These are phyloP conservation scores for Dolichopus griseipennis DNA, from an alignment of 2,888 invertebrate genomes.

Conservation along the genomic window DNA sequence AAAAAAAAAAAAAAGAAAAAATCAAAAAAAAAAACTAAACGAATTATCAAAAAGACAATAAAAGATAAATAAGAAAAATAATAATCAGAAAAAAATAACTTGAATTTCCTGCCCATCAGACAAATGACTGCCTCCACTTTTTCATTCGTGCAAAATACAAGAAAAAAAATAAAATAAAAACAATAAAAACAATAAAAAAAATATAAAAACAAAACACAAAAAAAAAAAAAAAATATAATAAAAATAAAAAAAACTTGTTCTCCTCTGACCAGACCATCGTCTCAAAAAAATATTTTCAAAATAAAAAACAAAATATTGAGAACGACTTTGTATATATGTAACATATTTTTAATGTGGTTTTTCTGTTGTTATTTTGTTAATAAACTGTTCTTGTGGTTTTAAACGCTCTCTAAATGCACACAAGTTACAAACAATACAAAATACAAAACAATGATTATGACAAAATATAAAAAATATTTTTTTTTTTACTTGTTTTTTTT, in stretches of 20 bases:
- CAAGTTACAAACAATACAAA: no score
- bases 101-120: slow-evolving; percentile 28
- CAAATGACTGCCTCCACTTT: slow-evolving; percentile 28
- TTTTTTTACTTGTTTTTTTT: no score
- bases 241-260: background rate
- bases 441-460: no score
- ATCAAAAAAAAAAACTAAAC: background rate
- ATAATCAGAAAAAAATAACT: slow-evolving; percentile 20
- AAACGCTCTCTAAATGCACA: no score
- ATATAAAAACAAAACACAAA: background rate
- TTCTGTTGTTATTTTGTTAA: no score
- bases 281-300: background rate
- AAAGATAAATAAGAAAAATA: background rate
- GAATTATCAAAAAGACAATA: background rate
- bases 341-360: no score
- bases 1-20: no score
- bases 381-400: no score
- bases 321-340: no score
- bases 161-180: background rate
- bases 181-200: background rate
- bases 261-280: no score
- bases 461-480: no score
- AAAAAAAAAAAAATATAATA: background rate
- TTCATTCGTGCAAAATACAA: slow-evolving; percentile 24
- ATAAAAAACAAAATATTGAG: background rate